phyloP scores from a whole-genome alignment of 2,113 vertebrate genomes.

The Leptosomus discolor region DNA sequence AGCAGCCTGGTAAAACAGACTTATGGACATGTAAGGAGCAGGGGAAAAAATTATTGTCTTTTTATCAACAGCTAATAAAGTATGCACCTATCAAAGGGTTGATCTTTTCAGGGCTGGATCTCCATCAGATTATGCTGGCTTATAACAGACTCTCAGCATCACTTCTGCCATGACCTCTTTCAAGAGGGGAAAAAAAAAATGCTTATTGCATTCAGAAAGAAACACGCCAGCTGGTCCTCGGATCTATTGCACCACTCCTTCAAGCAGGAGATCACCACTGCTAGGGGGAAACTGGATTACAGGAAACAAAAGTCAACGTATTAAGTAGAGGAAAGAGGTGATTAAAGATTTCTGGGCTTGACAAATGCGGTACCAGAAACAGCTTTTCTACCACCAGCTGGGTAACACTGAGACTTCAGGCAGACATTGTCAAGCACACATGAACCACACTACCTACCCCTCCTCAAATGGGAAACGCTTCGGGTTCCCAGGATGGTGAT shows the following conservation, averaged over 20 bases:
- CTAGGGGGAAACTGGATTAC: not conserved
- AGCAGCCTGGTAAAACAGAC: not conserved
- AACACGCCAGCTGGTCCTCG: not conserved
- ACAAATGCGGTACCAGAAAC: not conserved
- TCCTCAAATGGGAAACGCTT: constrained; percentile 83
- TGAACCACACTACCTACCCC: constrained; percentile 72
- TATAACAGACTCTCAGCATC: not conserved
- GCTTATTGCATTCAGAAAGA: not conserved
- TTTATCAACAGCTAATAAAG: not conserved
- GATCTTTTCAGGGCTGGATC: not conserved
- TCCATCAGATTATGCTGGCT: not conserved
- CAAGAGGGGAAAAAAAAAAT: not conserved
- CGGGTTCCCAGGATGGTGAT: constrained; percentile 91
- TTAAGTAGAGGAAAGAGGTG: not conserved
- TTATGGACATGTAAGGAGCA: not conserved
- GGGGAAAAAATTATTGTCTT: not conserved
- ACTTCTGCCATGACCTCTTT: not conserved
- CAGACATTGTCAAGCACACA: not conserved
- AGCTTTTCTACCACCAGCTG: not conserved
- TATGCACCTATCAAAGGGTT: not conserved
- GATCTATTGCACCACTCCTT: not conserved
- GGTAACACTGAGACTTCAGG: not conserved
- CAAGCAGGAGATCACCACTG: not conserved
- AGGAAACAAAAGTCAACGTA: not conserved
- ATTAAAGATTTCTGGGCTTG: not conserved